Conservation (phyloP, 2,888 invertebrate genomes). For the Ophion ellenae region DNA sequence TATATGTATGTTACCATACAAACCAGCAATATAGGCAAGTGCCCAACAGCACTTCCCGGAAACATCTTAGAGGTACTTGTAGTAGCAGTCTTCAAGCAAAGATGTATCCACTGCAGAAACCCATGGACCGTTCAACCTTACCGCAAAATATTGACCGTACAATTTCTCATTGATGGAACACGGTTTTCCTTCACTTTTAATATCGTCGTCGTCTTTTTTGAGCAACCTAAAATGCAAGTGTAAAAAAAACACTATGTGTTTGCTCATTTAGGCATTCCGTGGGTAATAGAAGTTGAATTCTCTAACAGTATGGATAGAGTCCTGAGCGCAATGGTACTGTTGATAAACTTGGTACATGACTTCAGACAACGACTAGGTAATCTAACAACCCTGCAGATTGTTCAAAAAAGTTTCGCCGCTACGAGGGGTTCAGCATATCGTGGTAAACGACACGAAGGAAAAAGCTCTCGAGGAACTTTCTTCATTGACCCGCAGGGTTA, state of each 20-base stretch:
- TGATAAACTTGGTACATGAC: background rate
- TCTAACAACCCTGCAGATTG: no score
- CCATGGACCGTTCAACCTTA: background rate
- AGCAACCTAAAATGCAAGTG: no score
- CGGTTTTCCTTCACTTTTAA: no score
- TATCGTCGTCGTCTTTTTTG: no score
- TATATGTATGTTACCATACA: slow-evolving; percentile 41
- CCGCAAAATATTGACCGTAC: background rate
- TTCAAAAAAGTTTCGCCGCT: background rate
- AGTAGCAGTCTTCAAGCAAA: slow-evolving; percentile 12
- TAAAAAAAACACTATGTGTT: background rate
- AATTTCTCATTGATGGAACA: background rate
- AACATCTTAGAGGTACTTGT: slow-evolving; percentile 36
- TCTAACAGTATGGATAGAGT: no score
- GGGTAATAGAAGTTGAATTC: no score
- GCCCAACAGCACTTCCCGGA: slow-evolving; percentile 43
- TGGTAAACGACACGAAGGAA: background rate
- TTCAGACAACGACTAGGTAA: background rate
- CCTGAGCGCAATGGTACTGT: no score
- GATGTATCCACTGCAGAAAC: slow-evolving; percentile 6
- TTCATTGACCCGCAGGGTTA: slow-evolving; percentile 5
- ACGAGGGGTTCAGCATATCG: background rate
- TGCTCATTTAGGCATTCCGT: no score
- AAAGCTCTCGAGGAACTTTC: background rate
- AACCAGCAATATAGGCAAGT: slow-evolving; percentile 71